Percentiles rank a stretch among this genome's conserved stretches.
Evolutionary conservation across 1,140 invertebrate genomes (phyloP).

Genomic region (Cepaea nemoralis): DNA sequence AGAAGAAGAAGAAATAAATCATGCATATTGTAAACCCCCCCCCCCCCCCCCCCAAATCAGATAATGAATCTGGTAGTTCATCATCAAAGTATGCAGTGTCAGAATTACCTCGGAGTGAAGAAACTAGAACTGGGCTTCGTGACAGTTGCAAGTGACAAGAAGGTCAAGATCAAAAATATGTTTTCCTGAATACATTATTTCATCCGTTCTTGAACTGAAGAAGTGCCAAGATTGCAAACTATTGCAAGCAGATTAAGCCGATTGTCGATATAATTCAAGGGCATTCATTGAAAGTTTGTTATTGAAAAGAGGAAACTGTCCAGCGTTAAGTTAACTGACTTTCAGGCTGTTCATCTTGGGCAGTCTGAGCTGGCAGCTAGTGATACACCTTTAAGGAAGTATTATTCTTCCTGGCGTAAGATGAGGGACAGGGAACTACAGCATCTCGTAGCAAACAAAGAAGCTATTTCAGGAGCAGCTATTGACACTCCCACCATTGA

Average conservation of each 20-base stretch:
- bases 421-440: constrained; percentile 80
- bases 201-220: constrained; percentile 80
- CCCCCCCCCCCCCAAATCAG: too few relatives aligned
- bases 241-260: constrained; percentile 80
- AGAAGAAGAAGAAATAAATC: too few relatives aligned
- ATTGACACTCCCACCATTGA: neutral
- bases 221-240: constrained; percentile 84
- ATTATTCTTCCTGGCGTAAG: constrained; percentile 82
- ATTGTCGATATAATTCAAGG: constrained; percentile 74
- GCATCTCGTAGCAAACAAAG: constrained; percentile 75
- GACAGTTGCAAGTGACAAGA: neutral
- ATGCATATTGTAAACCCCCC: too few relatives aligned
- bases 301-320: constrained; percentile 81
- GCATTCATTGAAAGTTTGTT: constrained; percentile 79
- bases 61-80: constrained; percentile 32
- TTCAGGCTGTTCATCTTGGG: constrained; percentile 77
- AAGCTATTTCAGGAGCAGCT: constrained; percentile 48
- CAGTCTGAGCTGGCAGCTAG: constrained; percentile 80
- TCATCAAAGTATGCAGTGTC: neutral
- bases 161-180: constrained; percentile 55
- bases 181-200: constrained; percentile 88
- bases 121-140: neutral
- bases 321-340: constrained; percentile 80
- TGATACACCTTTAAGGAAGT: constrained; percentile 81
- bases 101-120: neutral